Conservation (phyloP, 2,888 invertebrate genomes). For the Criorhina ranunculi region DNA sequence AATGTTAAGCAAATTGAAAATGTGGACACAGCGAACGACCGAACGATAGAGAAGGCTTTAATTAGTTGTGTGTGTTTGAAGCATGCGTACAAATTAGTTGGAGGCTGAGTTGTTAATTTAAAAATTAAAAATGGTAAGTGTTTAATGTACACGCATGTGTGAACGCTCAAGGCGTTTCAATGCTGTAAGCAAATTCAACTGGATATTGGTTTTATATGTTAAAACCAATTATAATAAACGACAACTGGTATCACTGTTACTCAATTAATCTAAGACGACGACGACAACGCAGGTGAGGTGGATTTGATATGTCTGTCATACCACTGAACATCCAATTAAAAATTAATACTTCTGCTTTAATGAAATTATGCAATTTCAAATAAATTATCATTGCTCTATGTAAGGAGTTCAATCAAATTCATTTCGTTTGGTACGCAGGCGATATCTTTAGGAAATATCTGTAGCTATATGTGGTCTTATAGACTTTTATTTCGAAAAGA, state of each 20-base stretch:
- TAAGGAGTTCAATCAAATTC: no score
- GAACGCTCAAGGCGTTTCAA: not conserved
- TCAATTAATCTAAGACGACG: not conserved
- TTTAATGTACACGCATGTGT: not conserved
- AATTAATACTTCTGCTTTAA: no score
- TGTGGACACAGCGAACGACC: not conserved
- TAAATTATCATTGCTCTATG: no score
- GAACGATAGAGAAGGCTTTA: slow-evolving; percentile 6
- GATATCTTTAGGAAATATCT: no score
- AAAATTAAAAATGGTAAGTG: slow-evolving; percentile 7
- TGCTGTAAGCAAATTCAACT: not conserved
- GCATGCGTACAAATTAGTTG: slow-evolving; percentile 8
- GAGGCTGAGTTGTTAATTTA: slow-evolving; percentile 18
- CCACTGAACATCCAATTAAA: no score
- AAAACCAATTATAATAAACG: not conserved
- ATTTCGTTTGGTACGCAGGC: no score
- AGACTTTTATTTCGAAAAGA: no score
- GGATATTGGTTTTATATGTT: not conserved
- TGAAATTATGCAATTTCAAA: no score
- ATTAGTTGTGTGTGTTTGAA: not conserved
- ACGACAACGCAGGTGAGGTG: not conserved
- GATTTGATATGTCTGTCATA: not conserved
- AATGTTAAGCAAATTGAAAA: slow-evolving; percentile 33
- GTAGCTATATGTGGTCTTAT: no score
- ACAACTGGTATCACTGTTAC: not conserved